Percentiles rank a stretch among this genome's conserved stretches.
Evolutionary conservation across 2,113 vertebrate genomes (phyloP).

Genomic region (Anhinga anhinga): DNA sequence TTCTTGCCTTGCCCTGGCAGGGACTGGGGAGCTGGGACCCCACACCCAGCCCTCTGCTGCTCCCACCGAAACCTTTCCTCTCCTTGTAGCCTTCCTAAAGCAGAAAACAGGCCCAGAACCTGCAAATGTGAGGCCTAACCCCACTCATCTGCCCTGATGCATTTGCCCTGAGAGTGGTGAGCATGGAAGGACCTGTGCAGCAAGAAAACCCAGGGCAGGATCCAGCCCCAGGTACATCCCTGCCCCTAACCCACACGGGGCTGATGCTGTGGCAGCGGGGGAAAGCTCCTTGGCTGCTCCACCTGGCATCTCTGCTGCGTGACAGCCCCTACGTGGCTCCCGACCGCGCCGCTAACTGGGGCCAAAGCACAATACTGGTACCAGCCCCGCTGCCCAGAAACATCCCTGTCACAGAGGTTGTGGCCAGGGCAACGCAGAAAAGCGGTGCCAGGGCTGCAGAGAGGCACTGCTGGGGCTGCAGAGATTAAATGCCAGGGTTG

Average conservation of each 20-base stretch:
- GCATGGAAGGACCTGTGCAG: neutral
- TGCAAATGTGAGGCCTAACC: neutral
- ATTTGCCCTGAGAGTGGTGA: neutral
- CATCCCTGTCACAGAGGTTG: neutral
- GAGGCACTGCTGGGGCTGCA: neutral
- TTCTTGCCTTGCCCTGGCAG: neutral
- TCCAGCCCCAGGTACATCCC: neutral
- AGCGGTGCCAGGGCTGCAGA: neutral
- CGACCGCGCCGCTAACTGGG: fast-evolving
- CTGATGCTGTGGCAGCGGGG: neutral
- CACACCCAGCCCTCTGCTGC: neutral
- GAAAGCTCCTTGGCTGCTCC: neutral
- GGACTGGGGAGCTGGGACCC: neutral
- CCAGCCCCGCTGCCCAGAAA: neutral
- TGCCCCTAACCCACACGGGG: neutral
- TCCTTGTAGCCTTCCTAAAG: neutral
- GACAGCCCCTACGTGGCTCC: neutral
- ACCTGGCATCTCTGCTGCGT: fast-evolving
- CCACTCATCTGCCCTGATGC: neutral
- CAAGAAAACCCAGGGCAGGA: neutral
- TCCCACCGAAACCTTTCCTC: neutral
- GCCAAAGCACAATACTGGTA: neutral
- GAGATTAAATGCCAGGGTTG: neutral
- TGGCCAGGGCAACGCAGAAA: neutral
- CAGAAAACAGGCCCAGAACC: neutral